Evolutionary conservation across 2,113 vertebrate genomes (phyloP).

Genomic region (Etia nguti): DNA sequence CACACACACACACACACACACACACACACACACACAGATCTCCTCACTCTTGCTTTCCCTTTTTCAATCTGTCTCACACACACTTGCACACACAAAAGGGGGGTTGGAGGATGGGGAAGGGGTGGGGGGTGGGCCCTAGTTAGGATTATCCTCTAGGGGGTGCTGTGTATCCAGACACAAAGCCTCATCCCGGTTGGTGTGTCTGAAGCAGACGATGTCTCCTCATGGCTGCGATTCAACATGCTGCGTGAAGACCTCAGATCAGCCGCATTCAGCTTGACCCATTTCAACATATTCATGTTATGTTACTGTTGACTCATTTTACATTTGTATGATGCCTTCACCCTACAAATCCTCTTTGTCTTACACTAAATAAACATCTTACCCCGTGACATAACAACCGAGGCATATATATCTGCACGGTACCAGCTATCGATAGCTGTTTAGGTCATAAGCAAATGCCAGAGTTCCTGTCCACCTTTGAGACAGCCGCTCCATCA

Average conservation of each 20-base stretch:
- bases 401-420: neutral
- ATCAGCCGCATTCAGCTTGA: constrained; percentile 52
- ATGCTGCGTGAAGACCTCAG: constrained; percentile 24
- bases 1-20: neutral
- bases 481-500: constrained; percentile 28
- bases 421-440: neutral
- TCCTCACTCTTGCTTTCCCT: neutral
- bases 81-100: neutral
- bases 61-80: neutral
- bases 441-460: neutral
- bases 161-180: constrained; percentile 57
- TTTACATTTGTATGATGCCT: constrained; percentile 14
- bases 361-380: neutral
- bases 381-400: neutral
- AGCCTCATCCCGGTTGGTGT: neutral
- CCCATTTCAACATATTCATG: constrained; percentile 49
- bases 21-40: neutral
- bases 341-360: neutral
- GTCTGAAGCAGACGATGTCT: constrained; percentile 9
- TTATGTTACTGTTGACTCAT: constrained; percentile 21
- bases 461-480: constrained; percentile 1
- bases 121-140: neutral
- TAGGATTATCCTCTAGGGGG: constrained; percentile 55
- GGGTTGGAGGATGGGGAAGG: neutral
- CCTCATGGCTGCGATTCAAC: constrained; percentile 17